Evolutionary conservation across 2,113 vertebrate genomes (phyloP), one percentile per base, ranked within the genome.

Genomic region (Setophaga coronata): DNA sequence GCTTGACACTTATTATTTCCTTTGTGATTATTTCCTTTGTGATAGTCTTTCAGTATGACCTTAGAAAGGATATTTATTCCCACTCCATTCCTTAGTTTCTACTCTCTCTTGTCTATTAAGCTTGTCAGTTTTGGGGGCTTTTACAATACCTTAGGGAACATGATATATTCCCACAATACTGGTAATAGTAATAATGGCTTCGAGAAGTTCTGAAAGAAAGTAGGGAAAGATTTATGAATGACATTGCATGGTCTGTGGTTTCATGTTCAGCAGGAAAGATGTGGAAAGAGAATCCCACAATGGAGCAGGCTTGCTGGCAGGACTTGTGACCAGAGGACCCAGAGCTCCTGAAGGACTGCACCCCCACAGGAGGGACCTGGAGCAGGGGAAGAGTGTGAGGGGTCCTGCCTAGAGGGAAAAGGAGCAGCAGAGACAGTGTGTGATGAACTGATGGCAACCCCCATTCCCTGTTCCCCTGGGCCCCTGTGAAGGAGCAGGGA

Each of bases 281-380:
- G 0, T 10, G 34, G n/a, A 28, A 20, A 61, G 5, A 47, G 29
- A 20, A 67, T 1, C 3, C 14, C 54, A 34, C 2, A 18, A 5
- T 16, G 28, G 47, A 67, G 20, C 47, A 40, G 45, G 45, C 8
- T 38, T 58, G 15, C 10, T 23, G 28, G 51, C 51, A 51, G 60
- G 69, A 47, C 33, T 24, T 60, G 45, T 45, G 36, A 25, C 38
- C 28, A 51, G 38, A 36, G 36, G 3, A 29, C 1, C 28, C 19
- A 50, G 24, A 50, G 36, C 5, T 65, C 36, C 42, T 33, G 9
- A 43, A 36, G 58, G 21, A 28, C 31, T 57, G 18, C n/a, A 64
- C 7, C 17, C 17, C 17, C 13, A 2, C 7, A 10, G 66, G 14
- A 58, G 23, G 8, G 18, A 51, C 5, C 12, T 6, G 3, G 24